A percentile compares a stretch with the other conserved stretches of the same genome.
Evolutionary conservation across 2,797 vertebrate species (phyloP).

Genomic region (Eleutherodactylus coqui): DNA sequence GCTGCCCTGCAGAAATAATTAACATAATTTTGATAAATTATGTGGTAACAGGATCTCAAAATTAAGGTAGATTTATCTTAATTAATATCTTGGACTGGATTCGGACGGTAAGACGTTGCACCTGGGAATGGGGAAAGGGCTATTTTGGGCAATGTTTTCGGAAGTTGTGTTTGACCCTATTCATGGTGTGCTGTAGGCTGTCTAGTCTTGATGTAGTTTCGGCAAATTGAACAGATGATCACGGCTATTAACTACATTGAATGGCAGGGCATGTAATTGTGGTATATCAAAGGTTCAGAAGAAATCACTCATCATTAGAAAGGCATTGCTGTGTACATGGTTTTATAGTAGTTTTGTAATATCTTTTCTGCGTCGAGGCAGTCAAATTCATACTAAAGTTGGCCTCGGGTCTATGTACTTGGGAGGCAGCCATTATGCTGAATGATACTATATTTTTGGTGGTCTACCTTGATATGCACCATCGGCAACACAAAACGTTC

Average conservation of each 20-base stretch:
- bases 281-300: conserved; percentile 14
- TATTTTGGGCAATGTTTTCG: conserved; percentile 22
- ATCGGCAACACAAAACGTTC: not conserved
- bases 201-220: not conserved
- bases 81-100: conserved; percentile 99
- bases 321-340: not conserved
- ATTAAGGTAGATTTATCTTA: conserved; percentile 99
- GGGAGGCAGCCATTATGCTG: not conserved
- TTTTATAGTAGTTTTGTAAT: not conserved
- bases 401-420: not conserved
- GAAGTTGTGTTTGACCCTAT: conserved; percentile 20
- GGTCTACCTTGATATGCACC: not conserved
- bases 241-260: conserved; percentile 38
- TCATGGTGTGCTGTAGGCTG: not conserved
- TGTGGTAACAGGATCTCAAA: conserved; percentile 98
- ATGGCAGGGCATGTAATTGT: conserved; percentile 46
- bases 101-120: conserved; percentile 94
- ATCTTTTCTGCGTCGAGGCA: conserved; percentile 6
- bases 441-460: not conserved
- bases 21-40: conserved; percentile 99
- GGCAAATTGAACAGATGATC: conserved; percentile 56
- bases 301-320: not conserved
- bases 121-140: conserved; percentile 72
- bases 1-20: conserved; percentile 99
- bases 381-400: not conserved